phyloP scores from a whole-genome alignment of 2,113 vertebrate genomes.

The Sprattus sprattus region DNA sequence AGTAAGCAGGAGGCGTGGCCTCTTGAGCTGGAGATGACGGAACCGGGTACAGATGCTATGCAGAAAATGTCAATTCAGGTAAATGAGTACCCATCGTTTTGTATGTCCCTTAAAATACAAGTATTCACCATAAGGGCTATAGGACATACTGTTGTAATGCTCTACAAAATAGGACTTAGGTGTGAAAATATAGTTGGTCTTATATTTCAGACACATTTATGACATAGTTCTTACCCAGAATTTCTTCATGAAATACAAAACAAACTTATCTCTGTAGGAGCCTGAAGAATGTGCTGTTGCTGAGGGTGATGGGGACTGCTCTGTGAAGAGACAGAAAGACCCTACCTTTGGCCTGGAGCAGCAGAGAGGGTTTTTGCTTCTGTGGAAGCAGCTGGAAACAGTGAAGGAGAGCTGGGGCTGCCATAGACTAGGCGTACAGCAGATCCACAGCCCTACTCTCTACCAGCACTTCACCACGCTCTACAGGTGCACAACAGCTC shows the following conservation, averaged over 20 bases:
- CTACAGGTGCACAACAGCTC: constrained; percentile 54
- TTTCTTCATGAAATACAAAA: background rate
- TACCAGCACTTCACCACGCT: constrained; percentile 65
- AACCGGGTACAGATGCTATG: background rate
- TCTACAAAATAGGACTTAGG: background rate
- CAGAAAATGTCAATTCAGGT: background rate
- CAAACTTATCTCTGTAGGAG: background rate
- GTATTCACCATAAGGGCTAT: background rate
- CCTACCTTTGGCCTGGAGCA: constrained; percentile 21
- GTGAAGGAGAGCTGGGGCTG: constrained; percentile 69
- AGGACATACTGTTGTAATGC: background rate
- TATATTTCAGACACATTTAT: background rate
- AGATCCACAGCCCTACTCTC: constrained; percentile 46
- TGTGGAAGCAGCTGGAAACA: constrained; percentile 74
- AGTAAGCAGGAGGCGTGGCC: constrained; percentile 37
- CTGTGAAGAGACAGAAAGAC: background rate
- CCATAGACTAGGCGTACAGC: constrained; percentile 58
- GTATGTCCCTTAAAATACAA: background rate
- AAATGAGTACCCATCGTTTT: background rate
- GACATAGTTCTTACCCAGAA: background rate
- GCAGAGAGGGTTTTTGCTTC: constrained; percentile 70
- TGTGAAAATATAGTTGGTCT: too few species aligned
- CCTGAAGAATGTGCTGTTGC: background rate
- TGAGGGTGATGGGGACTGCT: background rate
- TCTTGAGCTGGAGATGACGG: constrained; percentile 26